Conservation (phyloP, 2,888 invertebrate genomes). For the Dromius quadrimaculatus region DNA sequence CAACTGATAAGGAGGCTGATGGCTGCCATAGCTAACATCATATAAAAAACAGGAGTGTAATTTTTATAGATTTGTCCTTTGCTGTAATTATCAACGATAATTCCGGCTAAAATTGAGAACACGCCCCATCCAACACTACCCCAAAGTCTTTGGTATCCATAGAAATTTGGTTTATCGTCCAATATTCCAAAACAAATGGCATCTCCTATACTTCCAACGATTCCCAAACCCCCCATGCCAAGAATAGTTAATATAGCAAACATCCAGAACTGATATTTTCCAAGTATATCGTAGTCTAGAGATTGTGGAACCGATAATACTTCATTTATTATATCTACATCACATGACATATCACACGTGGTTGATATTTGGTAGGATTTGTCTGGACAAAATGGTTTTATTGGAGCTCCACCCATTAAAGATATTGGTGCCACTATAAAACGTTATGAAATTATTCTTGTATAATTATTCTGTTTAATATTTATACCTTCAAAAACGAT, state of each 20-base stretch:
- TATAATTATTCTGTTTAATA: no score
- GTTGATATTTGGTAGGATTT: slow-evolving; percentile 52
- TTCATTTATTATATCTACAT: slow-evolving; percentile 66
- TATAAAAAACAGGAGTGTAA: slow-evolving; percentile 84
- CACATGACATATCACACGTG: slow-evolving; percentile 60
- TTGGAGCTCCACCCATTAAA: slow-evolving; percentile 54
- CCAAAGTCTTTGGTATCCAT: slow-evolving; percentile 89
- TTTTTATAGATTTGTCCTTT: slow-evolving; percentile 75
- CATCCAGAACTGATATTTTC: slow-evolving; percentile 79
- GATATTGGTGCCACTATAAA: slow-evolving; percentile 54
- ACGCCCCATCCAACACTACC: slow-evolving; percentile 91
- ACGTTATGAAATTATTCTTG: no score
- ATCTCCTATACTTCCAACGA: slow-evolving; percentile 89
- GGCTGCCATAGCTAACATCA: slow-evolving; percentile 76
- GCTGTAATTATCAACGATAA: slow-evolving; percentile 82
- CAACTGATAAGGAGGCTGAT: slow-evolving; percentile 77
- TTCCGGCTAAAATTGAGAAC: slow-evolving; percentile 80
- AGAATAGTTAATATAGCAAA: slow-evolving; percentile 82
- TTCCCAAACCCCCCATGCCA: slow-evolving; percentile 87
- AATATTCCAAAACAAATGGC: slow-evolving; percentile 89
- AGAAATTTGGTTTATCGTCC: slow-evolving; percentile 78
- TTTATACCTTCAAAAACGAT: slow-evolving; percentile 43
- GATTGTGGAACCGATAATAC: slow-evolving; percentile 65
- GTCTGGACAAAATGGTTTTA: slow-evolving; percentile 58
- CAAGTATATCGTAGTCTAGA: slow-evolving; percentile 62